Base-by-base conservation (phyloP, 2,113 vertebrate genomes). In the Symphodus melops region DNA sequence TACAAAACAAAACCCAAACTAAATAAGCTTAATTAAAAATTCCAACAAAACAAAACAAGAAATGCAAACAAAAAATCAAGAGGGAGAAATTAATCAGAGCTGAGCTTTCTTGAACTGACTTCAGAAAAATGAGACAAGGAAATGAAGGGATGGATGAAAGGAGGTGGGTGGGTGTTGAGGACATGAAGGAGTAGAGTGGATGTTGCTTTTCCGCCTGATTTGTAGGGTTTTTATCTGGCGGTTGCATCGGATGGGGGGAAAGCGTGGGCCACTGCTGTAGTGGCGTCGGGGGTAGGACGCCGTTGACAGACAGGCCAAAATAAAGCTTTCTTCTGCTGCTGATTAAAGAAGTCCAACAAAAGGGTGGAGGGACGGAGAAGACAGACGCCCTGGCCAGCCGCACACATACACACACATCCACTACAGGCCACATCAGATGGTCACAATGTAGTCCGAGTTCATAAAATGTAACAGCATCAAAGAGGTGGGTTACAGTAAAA, bases 331-430 rank as follows among this genome's bases (percentile, higher is more conserved):
- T 90, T 92, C 90, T 86, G 57, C 69, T 69, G 63, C 89, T 95
- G 94, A 95, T 94, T 94, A 95, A 94, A 94, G 92, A 88, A 67
- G 77, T 77, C 68, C 78, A 89, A 81, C 86, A 82, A 84, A 74
- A 82, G 82, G 86, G 86, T 74, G 81, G 87, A 80, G 72, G 85
- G 77, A 71, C 9, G 3, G 0, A 49, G 81, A 77, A 83, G 83
- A 91, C 74, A 85, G 84, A 88, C 74, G 57, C 74, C 81, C 73
- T 72, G 48, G 67, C 48, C 66, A 54, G 59, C 69, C 69, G 41
- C 72, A 69, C 60, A 70, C 82, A 48, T 73, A 33, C 69, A 48
- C 72, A 70, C 60, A 70, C 82, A 48, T 72, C 33, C 78, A 33
- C 53, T 20, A 44, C 66, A 72, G 25, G 14, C 46, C 46, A 79